Evolutionary conservation across 2,888 invertebrate genomes (phyloP).

Genomic region (Colletes collaris): DNA sequence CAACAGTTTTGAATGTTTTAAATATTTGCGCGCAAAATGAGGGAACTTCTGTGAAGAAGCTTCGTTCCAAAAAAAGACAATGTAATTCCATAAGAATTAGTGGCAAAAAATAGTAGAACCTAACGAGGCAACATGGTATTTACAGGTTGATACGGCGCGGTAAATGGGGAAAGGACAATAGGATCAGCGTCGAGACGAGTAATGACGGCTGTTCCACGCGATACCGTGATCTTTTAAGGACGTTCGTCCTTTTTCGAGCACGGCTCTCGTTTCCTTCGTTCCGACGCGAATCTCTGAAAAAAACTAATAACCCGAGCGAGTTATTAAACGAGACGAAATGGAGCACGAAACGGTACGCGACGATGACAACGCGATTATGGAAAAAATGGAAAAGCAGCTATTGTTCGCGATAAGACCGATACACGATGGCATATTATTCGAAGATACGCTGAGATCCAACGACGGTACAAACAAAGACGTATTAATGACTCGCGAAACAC

Average conservation of each 20-base stretch:
- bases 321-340: constrained; percentile 24
- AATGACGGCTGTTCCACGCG: constrained; percentile 27
- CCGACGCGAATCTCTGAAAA: not conserved
- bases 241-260: not conserved
- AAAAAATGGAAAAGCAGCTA: constrained; percentile 21
- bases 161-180: constrained; percentile 20
- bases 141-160: constrained; percentile 14
- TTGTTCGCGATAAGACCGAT: constrained; percentile 24
- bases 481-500: constrained; percentile 47
- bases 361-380: not conserved
- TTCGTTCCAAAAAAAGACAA: no score
- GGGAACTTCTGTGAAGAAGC: no score
- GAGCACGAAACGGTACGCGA: not conserved
- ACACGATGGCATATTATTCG: constrained; percentile 41
- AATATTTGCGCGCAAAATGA: no score
- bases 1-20: no score
- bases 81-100: no score
- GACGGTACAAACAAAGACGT: constrained; percentile 39
- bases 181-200: constrained; percentile 41
- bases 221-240: constrained; percentile 24
- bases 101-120: constrained; percentile 14
- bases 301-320: not conserved
- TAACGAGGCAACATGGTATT: constrained; percentile 36
- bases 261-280: not conserved
- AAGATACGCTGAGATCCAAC: constrained; percentile 35